These are phyloP conservation scores for Paradoxurus hermaphroditus DNA, from an alignment of 2,113 vertebrate genomes.

Conservation along the genomic window DNA sequence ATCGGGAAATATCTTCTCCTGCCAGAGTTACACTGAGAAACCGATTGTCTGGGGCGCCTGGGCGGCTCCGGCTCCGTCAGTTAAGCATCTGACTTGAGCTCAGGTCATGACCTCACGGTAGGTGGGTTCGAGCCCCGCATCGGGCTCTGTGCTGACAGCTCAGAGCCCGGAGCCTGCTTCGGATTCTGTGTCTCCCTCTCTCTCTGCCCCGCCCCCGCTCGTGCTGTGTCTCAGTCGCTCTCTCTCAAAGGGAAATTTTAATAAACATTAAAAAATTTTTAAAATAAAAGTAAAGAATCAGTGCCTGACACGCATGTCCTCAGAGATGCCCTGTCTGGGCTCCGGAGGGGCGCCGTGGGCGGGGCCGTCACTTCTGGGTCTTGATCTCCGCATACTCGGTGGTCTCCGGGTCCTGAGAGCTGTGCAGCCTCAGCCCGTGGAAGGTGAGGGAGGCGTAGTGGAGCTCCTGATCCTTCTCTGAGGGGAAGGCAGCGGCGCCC, in stretches of 20 bases:
- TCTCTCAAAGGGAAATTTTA: too few relatives aligned
- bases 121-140: too few relatives aligned
- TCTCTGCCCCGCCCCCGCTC: too few relatives aligned
- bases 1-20: neutral
- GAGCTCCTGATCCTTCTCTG: neutral
- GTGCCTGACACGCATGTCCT: neutral
- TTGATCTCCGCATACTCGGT: conserved; percentile 1
- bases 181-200: too few relatives aligned
- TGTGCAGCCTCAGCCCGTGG: neutral
- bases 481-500: rapidly evolving
- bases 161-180: too few relatives aligned
- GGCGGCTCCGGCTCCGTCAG: too few relatives aligned
- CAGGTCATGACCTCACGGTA: too few relatives aligned
- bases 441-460: neutral
- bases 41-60: neutral
- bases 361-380: neutral
- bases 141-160: too few relatives aligned
- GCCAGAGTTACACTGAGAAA: neutral
- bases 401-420: neutral
- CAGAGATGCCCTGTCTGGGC: too few relatives aligned
- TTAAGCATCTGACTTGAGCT: too few relatives aligned
- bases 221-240: too few relatives aligned
- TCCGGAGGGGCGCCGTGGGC: neutral
- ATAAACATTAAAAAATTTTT: too few relatives aligned
- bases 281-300: neutral